Conservation (phyloP, 23 tunicate genomes). For the Oikopleura dioica region DNA sequence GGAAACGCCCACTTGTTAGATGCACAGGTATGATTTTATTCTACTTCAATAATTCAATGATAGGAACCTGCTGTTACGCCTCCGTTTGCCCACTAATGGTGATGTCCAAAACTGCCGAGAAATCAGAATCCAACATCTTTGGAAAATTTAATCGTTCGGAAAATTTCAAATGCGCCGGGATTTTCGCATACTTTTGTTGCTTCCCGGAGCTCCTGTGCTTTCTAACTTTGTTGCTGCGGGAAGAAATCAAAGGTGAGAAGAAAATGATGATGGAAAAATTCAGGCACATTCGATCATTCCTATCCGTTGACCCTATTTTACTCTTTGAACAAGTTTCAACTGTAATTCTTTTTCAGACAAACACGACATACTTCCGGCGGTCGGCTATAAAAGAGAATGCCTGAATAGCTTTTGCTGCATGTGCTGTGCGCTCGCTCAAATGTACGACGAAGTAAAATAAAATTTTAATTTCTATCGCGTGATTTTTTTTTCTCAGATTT, state of each 20-base stretch:
- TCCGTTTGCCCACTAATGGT: not conserved
- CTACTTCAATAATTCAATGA: too few relatives aligned
- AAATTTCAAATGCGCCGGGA: constrained; percentile 4
- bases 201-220: not conserved
- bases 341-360: not conserved
- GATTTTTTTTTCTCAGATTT: too few relatives aligned
- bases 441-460: not conserved
- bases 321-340: too few relatives aligned
- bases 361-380: not conserved
- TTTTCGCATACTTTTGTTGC: constrained; percentile 12
- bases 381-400: not conserved
- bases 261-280: too few relatives aligned
- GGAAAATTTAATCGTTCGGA: not conserved
- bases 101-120: not conserved
- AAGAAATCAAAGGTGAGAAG: constrained; percentile 4
- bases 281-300: too few relatives aligned
- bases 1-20: too few relatives aligned
- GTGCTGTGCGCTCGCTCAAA: not conserved
- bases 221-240: not conserved
- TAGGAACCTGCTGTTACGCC: not conserved
- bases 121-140: not conserved
- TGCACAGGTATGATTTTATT: too few relatives aligned
- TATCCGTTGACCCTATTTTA: too few relatives aligned
- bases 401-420: not conserved
- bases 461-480: too few relatives aligned